Conservation (phyloP, 2,888 invertebrate species). For the Zelleria hepariella region DNA sequence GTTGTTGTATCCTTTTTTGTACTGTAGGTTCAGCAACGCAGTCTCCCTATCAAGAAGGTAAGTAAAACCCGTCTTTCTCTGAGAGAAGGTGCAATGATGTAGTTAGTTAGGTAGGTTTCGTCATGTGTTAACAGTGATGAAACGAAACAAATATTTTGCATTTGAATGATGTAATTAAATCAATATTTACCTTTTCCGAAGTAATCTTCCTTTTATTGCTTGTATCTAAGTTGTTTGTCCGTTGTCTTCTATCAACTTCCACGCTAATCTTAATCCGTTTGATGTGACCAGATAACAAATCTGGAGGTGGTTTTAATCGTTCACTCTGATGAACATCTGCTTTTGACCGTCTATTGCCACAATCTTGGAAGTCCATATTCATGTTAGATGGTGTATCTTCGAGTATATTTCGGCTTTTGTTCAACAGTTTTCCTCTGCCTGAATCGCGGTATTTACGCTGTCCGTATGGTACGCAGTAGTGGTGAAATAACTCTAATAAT, state of each 20-base stretch:
- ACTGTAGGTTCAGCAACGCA: background rate
- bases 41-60: background rate
- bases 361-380: constrained; percentile 16
- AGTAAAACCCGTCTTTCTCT: background rate
- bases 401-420: constrained; percentile 39
- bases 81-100: too few species aligned
- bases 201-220: constrained; percentile 45
- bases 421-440: constrained; percentile 48
- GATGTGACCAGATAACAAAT: constrained; percentile 44
- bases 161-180: background rate
- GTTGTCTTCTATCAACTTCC: constrained; percentile 27
- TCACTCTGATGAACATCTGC: constrained; percentile 26
- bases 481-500: constrained; percentile 52
- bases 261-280: constrained; percentile 41
- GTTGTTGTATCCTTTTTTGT: background rate
- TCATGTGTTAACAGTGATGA: background rate
- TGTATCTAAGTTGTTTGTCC: constrained; percentile 14
- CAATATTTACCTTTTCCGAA: background rate
- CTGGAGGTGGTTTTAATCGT: constrained; percentile 48
- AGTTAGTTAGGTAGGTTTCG: too few species aligned
- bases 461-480: constrained; percentile 58
- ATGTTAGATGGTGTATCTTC: constrained; percentile 18
- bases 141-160: too few species aligned
- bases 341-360: constrained; percentile 18
- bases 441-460: constrained; percentile 58